Percentiles rank a stretch among this genome's conserved stretches.
Evolutionary conservation across 2,797 vertebrate genomes (phyloP).

Genomic region (Mormyrus proboscirostris): DNA sequence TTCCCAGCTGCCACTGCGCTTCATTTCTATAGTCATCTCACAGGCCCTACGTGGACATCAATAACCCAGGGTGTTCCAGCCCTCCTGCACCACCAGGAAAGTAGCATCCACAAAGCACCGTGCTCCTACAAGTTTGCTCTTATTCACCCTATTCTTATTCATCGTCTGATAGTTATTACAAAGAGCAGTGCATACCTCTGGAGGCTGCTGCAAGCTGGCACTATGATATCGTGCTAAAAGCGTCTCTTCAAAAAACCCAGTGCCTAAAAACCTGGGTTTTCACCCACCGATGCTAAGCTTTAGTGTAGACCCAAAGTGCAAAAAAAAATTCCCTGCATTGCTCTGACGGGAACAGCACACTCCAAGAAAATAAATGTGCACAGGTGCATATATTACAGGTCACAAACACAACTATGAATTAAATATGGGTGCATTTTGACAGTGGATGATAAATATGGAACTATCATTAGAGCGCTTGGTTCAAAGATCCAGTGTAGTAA

Average conservation of each 20-base stretch:
- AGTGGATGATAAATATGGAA: not conserved
- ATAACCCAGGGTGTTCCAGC: not conserved
- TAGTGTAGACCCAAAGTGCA: not conserved
- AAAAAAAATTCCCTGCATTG: not conserved
- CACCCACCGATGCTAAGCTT: not conserved
- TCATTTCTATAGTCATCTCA: constrained; percentile 37
- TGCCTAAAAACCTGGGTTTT: not conserved
- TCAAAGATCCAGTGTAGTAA: not conserved
- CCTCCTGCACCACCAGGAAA: not conserved
- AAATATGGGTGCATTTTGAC: not conserved
- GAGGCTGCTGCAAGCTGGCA: not conserved
- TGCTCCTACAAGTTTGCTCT: not conserved
- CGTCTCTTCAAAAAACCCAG: not conserved
- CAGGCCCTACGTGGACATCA: not conserved
- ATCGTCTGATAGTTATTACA: not conserved
- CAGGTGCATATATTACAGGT: not conserved
- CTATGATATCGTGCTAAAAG: not conserved
- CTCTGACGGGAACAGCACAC: not conserved
- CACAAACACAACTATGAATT: not conserved
- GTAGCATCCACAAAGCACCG: not conserved
- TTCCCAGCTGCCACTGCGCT: constrained; percentile 20
- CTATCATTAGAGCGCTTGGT: not conserved
- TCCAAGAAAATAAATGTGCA: not conserved
- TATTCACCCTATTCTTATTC: not conserved
- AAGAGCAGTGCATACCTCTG: not conserved